phyloP scores from a whole-genome alignment of 2,113 vertebrate species.

The Psammodynastes pulverulentus region DNA sequence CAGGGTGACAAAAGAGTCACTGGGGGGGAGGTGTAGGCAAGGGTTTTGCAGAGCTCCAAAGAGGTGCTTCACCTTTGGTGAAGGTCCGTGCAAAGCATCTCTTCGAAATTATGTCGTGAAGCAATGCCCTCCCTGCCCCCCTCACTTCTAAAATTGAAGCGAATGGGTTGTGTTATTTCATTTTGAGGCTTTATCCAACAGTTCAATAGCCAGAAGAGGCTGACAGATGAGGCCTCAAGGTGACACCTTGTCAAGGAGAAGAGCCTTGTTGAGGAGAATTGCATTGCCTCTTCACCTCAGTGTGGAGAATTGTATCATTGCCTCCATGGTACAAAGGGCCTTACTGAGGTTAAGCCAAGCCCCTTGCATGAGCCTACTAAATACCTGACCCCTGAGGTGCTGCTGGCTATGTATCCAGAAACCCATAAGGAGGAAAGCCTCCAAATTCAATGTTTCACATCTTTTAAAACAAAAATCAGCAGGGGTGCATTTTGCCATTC shows the following conservation, averaged over 20 bases:
- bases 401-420: not conserved
- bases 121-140: not conserved
- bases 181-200: not conserved
- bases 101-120: not conserved
- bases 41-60: not conserved
- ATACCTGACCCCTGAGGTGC: not conserved
- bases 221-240: not conserved
- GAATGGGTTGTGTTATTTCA: not conserved
- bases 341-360: not conserved
- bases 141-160: not conserved
- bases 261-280: not conserved
- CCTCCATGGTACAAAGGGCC: not conserved
- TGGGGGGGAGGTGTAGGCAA: not conserved
- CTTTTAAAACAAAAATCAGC: not conserved
- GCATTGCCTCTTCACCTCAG: not conserved
- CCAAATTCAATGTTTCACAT: not conserved
- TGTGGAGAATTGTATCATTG: not conserved
- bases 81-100: not conserved
- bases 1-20: not conserved
- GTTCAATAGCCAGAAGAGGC: not conserved
- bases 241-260: not conserved
- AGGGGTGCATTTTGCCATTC: not conserved
- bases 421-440: not conserved
- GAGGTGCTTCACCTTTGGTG: not conserved
- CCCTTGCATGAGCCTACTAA: not conserved